Conservation (phyloP, 2,113 vertebrate species). For the Sapajus apella region DNA sequence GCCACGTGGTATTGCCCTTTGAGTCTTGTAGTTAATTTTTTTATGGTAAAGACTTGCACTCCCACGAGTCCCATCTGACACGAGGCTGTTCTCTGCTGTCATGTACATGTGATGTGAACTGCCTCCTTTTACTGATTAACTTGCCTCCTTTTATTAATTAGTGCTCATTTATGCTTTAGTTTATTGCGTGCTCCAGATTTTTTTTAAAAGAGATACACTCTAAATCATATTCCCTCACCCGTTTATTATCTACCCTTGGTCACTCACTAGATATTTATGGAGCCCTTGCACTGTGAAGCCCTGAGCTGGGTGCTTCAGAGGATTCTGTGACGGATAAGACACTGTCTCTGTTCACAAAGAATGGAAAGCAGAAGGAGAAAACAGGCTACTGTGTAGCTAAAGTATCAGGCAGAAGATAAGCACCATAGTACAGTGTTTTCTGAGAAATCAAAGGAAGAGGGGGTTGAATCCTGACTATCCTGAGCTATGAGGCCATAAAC, state of each 20-base stretch:
- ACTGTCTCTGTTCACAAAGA: not conserved
- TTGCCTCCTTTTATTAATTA: constrained; percentile 23
- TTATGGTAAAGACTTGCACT: not conserved
- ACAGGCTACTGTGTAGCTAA: rapidly evolving
- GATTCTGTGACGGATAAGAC: not conserved
- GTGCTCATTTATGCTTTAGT: not conserved
- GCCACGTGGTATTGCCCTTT: constrained; percentile 11
- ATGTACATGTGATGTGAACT: not conserved
- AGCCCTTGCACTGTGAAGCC: not conserved
- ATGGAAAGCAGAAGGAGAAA: not conserved
- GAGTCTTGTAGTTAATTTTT: constrained; percentile 33
- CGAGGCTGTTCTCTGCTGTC: not conserved
- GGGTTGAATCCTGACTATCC: not conserved
- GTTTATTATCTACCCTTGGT: not conserved
- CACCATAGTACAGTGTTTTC: rapidly evolving
- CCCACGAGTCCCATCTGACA: not conserved
- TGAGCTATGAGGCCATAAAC: not conserved
- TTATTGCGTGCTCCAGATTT: not conserved
- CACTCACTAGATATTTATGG: not conserved
- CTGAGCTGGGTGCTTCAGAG: not conserved
- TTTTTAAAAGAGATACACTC: not conserved
- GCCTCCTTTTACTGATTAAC: constrained; percentile 47
- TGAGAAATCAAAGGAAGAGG: not conserved
- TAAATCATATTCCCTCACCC: not conserved
- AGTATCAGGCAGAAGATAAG: not conserved